phyloP scores from a whole-genome alignment of 2,797 vertebrate genomes.

The Vireo griseus region DNA sequence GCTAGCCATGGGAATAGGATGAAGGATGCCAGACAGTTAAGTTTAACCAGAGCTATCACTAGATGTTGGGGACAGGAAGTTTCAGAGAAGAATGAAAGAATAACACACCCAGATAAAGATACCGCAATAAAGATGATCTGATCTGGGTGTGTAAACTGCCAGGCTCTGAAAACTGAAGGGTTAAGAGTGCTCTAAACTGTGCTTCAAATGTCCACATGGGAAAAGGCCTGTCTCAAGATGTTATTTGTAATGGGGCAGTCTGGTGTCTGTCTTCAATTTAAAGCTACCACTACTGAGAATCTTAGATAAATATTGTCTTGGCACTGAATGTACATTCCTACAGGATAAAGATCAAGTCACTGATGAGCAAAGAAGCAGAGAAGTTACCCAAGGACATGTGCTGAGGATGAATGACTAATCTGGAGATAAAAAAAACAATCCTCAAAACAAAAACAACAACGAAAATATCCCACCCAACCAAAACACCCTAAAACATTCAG shows the following conservation, averaged over 20 bases:
- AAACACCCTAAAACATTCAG: not conserved
- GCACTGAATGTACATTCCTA: not conserved
- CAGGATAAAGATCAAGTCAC: not conserved
- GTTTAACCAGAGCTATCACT: not conserved
- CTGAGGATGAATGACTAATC: not conserved
- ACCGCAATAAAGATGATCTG: not conserved
- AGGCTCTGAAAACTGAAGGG: not conserved
- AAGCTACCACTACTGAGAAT: not conserved
- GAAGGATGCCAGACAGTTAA: not conserved
- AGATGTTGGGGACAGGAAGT: not conserved
- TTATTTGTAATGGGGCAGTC: not conserved
- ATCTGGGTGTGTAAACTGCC: not conserved
- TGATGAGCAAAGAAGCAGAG: not conserved
- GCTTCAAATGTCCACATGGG: not conserved
- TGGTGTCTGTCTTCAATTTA: not conserved
- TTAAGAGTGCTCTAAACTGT: not conserved
- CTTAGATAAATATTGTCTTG: not conserved
- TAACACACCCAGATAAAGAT: not conserved
- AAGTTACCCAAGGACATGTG: not conserved
- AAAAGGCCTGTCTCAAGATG: not conserved
- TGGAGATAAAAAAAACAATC: not conserved
- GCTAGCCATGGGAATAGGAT: not conserved
- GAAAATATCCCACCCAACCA: not conserved
- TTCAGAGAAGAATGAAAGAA: not conserved
- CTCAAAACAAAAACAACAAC: not conserved